phyloP scores from a whole-genome alignment of 2,888 invertebrate species.

The Machimus rusticus region DNA sequence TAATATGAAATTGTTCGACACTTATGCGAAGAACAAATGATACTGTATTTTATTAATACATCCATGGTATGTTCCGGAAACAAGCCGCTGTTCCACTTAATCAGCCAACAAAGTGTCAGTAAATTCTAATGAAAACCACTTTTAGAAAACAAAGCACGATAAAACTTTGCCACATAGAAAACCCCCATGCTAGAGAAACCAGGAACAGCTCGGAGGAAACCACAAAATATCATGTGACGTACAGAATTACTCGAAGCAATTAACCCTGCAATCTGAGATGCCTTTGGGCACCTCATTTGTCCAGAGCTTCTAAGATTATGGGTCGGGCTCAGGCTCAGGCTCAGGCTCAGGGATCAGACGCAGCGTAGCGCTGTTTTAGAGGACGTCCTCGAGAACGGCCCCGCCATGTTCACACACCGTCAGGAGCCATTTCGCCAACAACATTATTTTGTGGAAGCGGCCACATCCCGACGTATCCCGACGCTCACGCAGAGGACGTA shows the following conservation, averaged over 20 bases:
- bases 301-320: constrained; percentile 34
- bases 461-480: not conserved
- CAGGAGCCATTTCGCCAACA: not conserved
- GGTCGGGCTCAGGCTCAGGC: constrained; percentile 13
- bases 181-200: constrained; percentile 10
- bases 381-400: constrained; percentile 10
- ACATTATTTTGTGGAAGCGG: not conserved
- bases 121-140: constrained; percentile 38
- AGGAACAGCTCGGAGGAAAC: not conserved
- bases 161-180: constrained; percentile 16
- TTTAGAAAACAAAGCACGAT: constrained; percentile 35
- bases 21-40: not conserved
- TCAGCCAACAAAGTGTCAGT: not conserved
- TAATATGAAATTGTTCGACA: no score
- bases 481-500: constrained; percentile 22
- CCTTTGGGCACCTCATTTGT: constrained; percentile 24
- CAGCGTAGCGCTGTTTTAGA: not conserved
- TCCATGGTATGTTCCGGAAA: not conserved
- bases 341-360: constrained; percentile 8
- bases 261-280: constrained; percentile 41
- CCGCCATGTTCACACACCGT: not conserved
- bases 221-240: constrained; percentile 36
- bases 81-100: not conserved
- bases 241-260: constrained; percentile 32
- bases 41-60: not conserved